These are phyloP conservation scores for Scolopax bukidnonensis DNA, from an alignment of 2,797 vertebrate genomes.

Conservation along the genomic window DNA sequence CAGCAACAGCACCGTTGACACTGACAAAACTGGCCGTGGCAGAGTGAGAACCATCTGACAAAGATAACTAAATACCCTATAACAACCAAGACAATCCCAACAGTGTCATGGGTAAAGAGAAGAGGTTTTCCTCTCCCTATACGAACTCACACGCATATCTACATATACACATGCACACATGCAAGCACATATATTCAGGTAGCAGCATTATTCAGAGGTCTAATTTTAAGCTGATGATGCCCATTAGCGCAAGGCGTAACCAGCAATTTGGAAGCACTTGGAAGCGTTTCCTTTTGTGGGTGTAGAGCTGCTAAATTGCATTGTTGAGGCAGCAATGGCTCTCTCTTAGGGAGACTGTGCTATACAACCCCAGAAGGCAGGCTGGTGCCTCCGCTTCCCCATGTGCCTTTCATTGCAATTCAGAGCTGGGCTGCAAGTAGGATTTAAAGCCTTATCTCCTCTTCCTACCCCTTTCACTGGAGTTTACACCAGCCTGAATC, in stretches of 20 bases:
- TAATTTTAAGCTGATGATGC: background rate
- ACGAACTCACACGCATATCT: background rate
- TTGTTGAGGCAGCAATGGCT: background rate
- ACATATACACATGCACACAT: background rate
- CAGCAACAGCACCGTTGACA: background rate
- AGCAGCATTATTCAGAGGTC: background rate
- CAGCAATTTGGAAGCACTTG: background rate
- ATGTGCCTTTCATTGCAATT: background rate
- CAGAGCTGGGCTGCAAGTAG: background rate
- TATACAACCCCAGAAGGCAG: background rate
- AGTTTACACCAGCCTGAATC: background rate
- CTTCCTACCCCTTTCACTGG: background rate
- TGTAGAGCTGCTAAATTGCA: background rate
- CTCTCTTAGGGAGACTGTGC: background rate
- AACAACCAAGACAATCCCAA: background rate
- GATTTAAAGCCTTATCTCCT: constrained; percentile 5
- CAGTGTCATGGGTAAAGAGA: background rate
- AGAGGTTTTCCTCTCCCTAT: background rate
- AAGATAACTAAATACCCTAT: background rate
- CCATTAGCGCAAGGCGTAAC: background rate
- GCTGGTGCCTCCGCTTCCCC: background rate
- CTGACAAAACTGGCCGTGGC: accelerated
- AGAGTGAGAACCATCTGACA: background rate
- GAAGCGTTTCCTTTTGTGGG: background rate
- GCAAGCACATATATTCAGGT: background rate